phyloP scores from a whole-genome alignment of 2,113 vertebrate genomes.

The cattle (Bos taurus) region DNA sequence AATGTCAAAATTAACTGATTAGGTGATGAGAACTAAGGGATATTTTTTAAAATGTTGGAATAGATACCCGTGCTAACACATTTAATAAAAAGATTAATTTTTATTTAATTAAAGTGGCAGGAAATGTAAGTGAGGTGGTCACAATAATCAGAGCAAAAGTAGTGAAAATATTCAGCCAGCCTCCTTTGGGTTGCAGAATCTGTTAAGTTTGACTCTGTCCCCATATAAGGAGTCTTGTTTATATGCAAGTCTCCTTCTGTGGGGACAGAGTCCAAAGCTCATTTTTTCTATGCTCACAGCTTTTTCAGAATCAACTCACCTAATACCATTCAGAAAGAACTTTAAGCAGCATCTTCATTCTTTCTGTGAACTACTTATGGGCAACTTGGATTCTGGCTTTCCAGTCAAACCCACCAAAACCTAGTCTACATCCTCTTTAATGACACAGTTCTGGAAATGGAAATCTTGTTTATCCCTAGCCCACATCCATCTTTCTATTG shows the following conservation, averaged over 20 bases:
- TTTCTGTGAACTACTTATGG: neutral
- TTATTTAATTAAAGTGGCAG: neutral
- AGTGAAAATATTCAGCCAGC: neutral
- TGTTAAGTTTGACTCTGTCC: neutral
- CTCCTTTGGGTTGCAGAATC: neutral
- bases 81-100: neutral
- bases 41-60: neutral
- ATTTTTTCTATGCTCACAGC: neutral
- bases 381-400: neutral
- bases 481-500: neutral
- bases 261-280: neutral
- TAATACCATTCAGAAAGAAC: neutral
- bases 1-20: neutral
- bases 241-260: neutral
- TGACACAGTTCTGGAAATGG: neutral
- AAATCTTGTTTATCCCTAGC: neutral
- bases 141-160: neutral
- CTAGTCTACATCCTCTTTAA: neutral
- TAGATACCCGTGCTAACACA: accelerated
- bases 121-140: accelerated
- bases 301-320: neutral
- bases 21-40: neutral
- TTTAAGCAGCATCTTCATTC: neutral
- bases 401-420: neutral
- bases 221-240: neutral